phyloP scores from a whole-genome alignment of 2,888 invertebrate species.

The Villa cingulata region DNA sequence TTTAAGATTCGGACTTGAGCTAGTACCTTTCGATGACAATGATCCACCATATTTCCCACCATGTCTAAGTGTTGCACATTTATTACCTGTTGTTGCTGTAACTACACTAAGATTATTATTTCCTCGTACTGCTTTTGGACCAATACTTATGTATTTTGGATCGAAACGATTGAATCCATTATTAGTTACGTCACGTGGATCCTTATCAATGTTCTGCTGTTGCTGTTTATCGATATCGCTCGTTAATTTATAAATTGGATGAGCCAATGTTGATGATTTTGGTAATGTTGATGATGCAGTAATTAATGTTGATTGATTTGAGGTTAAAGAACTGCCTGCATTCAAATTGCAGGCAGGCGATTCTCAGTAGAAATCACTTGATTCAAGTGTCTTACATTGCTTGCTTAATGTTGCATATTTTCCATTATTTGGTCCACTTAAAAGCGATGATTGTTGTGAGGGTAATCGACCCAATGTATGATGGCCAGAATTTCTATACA shows the following conservation, averaged over 20 bases:
- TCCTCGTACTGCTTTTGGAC: slow-evolving; percentile 34
- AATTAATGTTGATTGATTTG: slow-evolving; percentile 32
- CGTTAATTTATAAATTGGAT: slow-evolving; percentile 29
- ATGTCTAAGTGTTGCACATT: slow-evolving; percentile 35
- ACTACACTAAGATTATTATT: slow-evolving; percentile 30
- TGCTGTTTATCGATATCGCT: slow-evolving; percentile 18
- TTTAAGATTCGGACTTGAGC: slow-evolving; percentile 34
- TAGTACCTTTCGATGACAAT: slow-evolving; percentile 23
- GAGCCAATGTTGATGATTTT: slow-evolving; percentile 30
- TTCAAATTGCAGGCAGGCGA: slow-evolving; percentile 42
- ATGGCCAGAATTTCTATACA: slow-evolving; percentile 29
- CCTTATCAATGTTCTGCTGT: slow-evolving; percentile 25
- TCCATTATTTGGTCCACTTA: slow-evolving; percentile 55
- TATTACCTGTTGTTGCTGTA: slow-evolving; percentile 28
- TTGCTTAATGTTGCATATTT: slow-evolving; percentile 92
- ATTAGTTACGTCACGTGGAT: slow-evolving; percentile 35
- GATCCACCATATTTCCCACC: slow-evolving; percentile 36
- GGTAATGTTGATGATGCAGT: slow-evolving; percentile 32
- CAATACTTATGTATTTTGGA: slow-evolving; percentile 37
- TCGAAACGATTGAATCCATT: slow-evolving; percentile 37
- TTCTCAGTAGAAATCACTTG: slow-evolving; percentile 91
- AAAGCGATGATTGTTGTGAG: slow-evolving; percentile 40
- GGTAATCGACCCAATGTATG: slow-evolving; percentile 55
- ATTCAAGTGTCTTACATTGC: slow-evolving; percentile 88
- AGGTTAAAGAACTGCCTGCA: slow-evolving; percentile 34